Evolutionary conservation across 2,888 invertebrate species (phyloP), one percentile per base, ranked within the genome.

Genomic region (Yponomeuta evonymella): DNA sequence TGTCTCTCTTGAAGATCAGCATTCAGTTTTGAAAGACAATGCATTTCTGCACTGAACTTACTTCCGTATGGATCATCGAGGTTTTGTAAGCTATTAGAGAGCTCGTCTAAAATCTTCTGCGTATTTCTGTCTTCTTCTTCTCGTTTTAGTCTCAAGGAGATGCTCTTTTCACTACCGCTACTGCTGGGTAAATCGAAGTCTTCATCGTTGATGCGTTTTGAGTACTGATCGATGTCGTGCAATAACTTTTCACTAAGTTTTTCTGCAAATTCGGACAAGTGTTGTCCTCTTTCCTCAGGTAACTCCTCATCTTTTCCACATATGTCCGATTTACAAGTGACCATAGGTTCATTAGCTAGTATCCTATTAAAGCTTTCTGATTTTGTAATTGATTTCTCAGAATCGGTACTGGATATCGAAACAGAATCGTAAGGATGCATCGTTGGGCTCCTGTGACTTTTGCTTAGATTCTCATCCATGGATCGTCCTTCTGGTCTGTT

Each of bases 241-340:
- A 96, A 92, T 73, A 97, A 87, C 81, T 96, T 96, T 79, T 96
- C 96, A 79, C 96, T 96, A n/a, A 97, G 87, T 80, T 95, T 95
- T 79, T 97, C 96, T 1, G 96, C 96, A 78, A 96, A 96, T 78
- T 96, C 96, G 2, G 95, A 95, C 73, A 96, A 89, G 80, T 96
- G 95, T 77, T 94, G 94, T 74, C 94, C 93, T 75, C 94, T 94
- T 74, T 95, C 94, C 74, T 95, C 94, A 71, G 93, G 93, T 1
- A 83, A 77, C 62, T 90, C 92, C 70, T 93, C 92, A 76, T 91
- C 90, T 75, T 89, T 91, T 43, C 83, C 79, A 65, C 92, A 72
- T 84, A 93, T 92, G 72, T 93, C 93, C 12, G 91, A 93, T 76
- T 92, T 93, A 74, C 92, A 93, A 0, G 92, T 93, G 1, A 93